Conservation (phyloP, 1,140 invertebrate species). For the Drosophila virilis region DNA sequence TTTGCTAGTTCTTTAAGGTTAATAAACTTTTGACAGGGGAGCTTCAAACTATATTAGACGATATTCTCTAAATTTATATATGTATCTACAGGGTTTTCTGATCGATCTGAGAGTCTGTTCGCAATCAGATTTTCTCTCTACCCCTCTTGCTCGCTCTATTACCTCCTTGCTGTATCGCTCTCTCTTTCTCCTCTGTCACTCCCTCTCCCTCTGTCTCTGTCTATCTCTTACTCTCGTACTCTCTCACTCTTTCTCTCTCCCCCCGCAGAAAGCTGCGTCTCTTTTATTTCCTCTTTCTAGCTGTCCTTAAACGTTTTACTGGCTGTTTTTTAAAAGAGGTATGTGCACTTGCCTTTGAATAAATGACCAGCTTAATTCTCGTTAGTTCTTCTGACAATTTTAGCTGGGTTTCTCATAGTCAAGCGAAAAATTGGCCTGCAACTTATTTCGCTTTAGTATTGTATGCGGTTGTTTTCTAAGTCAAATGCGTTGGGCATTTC, state of each 20-base stretch:
- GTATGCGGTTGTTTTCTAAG: conserved; percentile 62
- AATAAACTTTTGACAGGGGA: background rate
- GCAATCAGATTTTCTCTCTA: background rate
- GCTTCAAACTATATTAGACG: background rate
- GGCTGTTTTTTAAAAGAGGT: background rate
- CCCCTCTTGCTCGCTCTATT: background rate
- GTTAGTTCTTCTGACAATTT: background rate
- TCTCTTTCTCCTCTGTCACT: background rate
- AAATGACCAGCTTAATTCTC: background rate
- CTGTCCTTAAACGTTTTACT: background rate
- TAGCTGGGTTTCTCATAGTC: conserved; percentile 24
- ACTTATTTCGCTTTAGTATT: conserved; percentile 32
- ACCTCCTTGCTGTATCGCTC: background rate
- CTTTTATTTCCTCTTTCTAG: background rate
- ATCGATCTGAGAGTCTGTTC: no score
- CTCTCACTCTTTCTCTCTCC: background rate
- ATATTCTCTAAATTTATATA: conserved; percentile 1
- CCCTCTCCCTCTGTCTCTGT: background rate
- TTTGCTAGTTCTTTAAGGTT: background rate
- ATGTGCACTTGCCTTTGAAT: background rate
- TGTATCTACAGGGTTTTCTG: background rate
- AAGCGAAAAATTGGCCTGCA: background rate
- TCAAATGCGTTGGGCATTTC: conserved; percentile 70
- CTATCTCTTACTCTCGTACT: no score
- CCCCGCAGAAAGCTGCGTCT: no score